Conservation (phyloP, 2,888 invertebrate species). For the Spilarctia lutea region DNA sequence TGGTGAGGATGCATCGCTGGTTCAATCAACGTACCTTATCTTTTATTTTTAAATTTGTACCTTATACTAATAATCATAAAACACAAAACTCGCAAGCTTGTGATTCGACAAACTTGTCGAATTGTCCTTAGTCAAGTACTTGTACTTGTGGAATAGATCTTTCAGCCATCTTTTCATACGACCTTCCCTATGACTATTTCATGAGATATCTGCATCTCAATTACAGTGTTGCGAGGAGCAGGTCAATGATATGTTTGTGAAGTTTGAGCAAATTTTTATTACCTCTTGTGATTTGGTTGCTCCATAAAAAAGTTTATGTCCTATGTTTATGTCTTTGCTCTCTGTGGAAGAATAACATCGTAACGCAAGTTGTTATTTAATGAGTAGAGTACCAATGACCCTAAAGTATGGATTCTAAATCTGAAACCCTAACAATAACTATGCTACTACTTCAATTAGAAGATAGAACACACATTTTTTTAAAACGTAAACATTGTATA, state of each 20-base stretch:
- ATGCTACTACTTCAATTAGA: not conserved
- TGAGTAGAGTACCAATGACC: not conserved
- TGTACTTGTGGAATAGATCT: not conserved
- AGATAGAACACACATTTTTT: not conserved
- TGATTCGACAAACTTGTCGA: too few relatives aligned
- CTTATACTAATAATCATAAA: not conserved
- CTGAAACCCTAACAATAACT: not conserved
- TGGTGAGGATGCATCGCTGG: not conserved
- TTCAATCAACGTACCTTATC: not conserved
- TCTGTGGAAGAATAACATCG: slow-evolving; percentile 24
- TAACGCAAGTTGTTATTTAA: slow-evolving; percentile 12
- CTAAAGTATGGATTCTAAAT: not conserved
- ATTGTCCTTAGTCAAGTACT: too few relatives aligned
- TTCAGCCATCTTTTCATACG: not conserved
- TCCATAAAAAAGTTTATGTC: slow-evolving; percentile 34
- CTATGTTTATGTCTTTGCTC: slow-evolving; percentile 13
- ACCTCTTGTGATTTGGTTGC: slow-evolving; percentile 36
- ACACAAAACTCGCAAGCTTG: not conserved
- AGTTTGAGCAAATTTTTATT: slow-evolving; percentile 44
- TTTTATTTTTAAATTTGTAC: not conserved
- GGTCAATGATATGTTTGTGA: slow-evolving; percentile 59
- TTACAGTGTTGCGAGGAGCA: slow-evolving; percentile 38
- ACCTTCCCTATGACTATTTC: slow-evolving; percentile 12
- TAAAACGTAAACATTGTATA: not conserved
- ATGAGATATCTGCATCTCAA: slow-evolving; percentile 38